phyloP scores from a whole-genome alignment of 2,113 vertebrate species.

The Perognathus longimembris region DNA sequence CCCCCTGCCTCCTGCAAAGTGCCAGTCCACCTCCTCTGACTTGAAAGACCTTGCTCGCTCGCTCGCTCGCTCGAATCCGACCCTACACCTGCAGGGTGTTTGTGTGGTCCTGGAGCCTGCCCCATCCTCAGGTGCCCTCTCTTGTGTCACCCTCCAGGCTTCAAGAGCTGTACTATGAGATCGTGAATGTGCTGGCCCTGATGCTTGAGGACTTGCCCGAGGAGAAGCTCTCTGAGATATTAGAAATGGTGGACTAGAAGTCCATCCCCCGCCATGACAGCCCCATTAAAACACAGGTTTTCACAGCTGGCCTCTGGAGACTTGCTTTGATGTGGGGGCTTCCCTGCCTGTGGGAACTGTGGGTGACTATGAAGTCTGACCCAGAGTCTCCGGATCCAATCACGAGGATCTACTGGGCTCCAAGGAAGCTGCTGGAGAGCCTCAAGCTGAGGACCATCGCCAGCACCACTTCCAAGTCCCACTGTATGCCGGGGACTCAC shows the following conservation, averaged over 20 bases:
- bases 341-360: background rate
- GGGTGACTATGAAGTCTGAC: background rate
- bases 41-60: background rate
- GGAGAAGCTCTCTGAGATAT: background rate
- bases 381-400: background rate
- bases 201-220: conserved; percentile 55
- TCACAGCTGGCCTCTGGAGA: background rate
- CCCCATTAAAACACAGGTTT: conserved; percentile 45
- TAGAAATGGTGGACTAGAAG: fast-evolving
- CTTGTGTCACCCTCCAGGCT: conserved; percentile 73
- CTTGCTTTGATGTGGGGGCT: background rate
- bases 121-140: background rate
- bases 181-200: background rate
- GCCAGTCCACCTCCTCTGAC: background rate
- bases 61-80: too few relatives aligned
- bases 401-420: background rate
- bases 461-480: fast-evolving
- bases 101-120: fast-evolving
- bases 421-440: background rate
- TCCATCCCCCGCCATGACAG: background rate
- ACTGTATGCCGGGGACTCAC: too few relatives aligned
- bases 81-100: fast-evolving
- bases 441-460: background rate
- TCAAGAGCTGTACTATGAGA: conserved; percentile 77
- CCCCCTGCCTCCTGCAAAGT: background rate